Conservation (phyloP, 2,797 vertebrate genomes). For the Sebastes kiyomatsui region DNA sequence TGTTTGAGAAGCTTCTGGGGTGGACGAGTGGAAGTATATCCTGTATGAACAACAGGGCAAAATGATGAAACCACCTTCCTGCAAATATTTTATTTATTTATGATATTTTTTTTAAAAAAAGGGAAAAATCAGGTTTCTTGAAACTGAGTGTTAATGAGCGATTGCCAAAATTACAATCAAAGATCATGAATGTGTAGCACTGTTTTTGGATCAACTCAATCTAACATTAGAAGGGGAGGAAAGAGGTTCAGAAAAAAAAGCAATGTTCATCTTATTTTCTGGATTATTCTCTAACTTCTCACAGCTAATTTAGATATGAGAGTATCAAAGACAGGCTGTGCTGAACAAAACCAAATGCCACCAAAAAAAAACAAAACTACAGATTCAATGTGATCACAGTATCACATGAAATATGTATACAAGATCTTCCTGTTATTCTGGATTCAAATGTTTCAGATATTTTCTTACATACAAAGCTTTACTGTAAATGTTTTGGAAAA, state of each 20-base stretch:
- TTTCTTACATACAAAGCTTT: constrained; percentile 24
- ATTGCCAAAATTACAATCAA: constrained; percentile 66
- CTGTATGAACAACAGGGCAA: constrained; percentile 5
- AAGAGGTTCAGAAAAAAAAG: background rate
- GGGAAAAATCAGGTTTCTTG: constrained; percentile 42
- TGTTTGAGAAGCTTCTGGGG: constrained; percentile 30
- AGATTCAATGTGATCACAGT: background rate
- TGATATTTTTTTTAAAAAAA: constrained; percentile 41
- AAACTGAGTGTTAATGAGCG: constrained; percentile 34
- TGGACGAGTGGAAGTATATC: background rate
- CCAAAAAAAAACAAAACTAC: background rate
- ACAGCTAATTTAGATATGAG: background rate
- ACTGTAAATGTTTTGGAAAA: constrained; percentile 17
- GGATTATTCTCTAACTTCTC: background rate
- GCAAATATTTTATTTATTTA: constrained; percentile 67
- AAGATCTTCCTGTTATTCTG: background rate
- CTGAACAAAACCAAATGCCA: constrained; percentile 2
- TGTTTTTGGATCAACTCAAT: background rate
- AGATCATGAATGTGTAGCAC: constrained; percentile 31
- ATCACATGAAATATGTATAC: background rate
- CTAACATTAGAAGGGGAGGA: background rate
- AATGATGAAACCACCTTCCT: constrained; percentile 5
- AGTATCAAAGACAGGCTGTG: background rate
- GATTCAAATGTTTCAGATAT: background rate
- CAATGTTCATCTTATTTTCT: background rate